A percentile compares a stretch with the other conserved stretches of the same genome.
These are phyloP conservation scores for Hepsetus odoe DNA, from an alignment of 2,113 vertebrate genomes.

Conservation along the genomic window DNA sequence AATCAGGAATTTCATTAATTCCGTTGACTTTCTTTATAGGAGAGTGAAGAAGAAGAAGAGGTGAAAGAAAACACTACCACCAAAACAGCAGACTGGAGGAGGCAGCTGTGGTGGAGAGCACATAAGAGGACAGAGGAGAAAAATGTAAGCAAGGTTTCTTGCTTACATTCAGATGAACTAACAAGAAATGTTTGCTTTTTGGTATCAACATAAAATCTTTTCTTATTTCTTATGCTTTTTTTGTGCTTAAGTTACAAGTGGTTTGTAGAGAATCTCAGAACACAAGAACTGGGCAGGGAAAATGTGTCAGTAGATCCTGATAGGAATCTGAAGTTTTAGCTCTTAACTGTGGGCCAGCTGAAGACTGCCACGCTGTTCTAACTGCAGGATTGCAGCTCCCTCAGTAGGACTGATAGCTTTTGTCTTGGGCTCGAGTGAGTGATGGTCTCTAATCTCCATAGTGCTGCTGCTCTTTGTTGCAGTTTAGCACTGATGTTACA, in stretches of 20 bases:
- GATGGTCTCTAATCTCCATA: conserved; percentile 62
- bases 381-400: conserved; percentile 24
- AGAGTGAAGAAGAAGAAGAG: conserved; percentile 74
- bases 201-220: no score
- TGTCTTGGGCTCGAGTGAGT: conserved; percentile 58
- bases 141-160: conserved; percentile 77
- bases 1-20: conserved; percentile 46
- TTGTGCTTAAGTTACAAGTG: background rate
- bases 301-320: background rate
- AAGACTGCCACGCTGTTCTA: background rate
- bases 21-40: conserved; percentile 58
- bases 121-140: conserved; percentile 89
- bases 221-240: no score
- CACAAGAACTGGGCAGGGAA: background rate
- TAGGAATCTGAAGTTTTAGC: background rate
- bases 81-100: conserved; percentile 81
- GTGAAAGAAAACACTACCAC: conserved; percentile 73
- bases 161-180: no score
- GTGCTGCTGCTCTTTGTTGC: conserved; percentile 64
- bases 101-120: conserved; percentile 88
- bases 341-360: conserved; percentile 13
- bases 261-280: background rate
- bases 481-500: conserved; percentile 63
- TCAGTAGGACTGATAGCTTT: conserved; percentile 71
- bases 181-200: no score